These are phyloP conservation scores for Bryconaethiops microstoma DNA, from an alignment of 2,797 vertebrate species.

Conservation along the genomic window DNA sequence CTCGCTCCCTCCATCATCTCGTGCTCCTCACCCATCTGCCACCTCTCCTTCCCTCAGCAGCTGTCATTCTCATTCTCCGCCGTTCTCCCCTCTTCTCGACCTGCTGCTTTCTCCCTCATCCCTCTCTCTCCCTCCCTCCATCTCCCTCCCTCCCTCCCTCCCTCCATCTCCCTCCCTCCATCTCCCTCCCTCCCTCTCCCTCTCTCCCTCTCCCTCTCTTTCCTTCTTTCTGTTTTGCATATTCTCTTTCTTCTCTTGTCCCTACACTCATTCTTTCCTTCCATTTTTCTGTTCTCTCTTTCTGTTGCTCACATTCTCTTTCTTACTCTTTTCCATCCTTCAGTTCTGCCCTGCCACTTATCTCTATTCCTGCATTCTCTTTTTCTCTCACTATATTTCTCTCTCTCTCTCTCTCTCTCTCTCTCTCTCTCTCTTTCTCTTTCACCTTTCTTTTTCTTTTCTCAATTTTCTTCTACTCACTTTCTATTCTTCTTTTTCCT, in stretches of 20 bases:
- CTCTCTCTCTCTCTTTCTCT: slow-evolving; percentile 55
- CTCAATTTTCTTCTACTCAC: not conserved
- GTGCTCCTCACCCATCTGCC: slow-evolving; percentile 57
- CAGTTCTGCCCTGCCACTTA: not conserved
- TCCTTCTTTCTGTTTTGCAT: not conserved
- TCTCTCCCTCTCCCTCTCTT: slow-evolving; percentile 12
- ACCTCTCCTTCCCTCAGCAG: slow-evolving; percentile 59
- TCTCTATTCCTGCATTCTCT: not conserved
- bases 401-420: slow-evolving; percentile 52
- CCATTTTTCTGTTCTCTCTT: no score
- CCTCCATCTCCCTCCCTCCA: not conserved
- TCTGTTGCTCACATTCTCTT: no score
- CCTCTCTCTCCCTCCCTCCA: slow-evolving; percentile 51
- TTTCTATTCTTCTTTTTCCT: slow-evolving; percentile 42
- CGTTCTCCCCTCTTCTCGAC: slow-evolving; percentile 37
- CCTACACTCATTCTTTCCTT: no score
- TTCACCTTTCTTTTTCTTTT: not conserved
- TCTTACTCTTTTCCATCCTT: no score
- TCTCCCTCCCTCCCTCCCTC: not conserved
- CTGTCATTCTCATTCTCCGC: slow-evolving; percentile 64
- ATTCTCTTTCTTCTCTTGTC: slow-evolving; percentile 10
- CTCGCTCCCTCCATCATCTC: slow-evolving; percentile 60
- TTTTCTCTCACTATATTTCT: not conserved
- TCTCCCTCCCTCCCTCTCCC: slow-evolving; percentile 37
- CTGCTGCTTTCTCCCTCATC: slow-evolving; percentile 15